These are phyloP conservation scores for Myotis planiceps DNA, from an alignment of 2,797 vertebrate genomes.

Conservation along the genomic window DNA sequence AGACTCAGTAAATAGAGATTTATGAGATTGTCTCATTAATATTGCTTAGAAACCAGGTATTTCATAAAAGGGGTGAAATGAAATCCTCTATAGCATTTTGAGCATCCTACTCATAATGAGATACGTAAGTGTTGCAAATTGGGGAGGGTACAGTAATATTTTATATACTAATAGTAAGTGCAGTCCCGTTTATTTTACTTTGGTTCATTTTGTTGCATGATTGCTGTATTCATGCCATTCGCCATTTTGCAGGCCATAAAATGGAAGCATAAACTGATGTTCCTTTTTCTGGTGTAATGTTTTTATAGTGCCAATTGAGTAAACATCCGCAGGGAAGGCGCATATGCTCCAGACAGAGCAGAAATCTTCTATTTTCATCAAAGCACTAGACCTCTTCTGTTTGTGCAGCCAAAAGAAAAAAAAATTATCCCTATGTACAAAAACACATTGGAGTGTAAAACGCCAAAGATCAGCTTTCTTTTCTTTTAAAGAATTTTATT, in stretches of 20 bases:
- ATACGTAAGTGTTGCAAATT: conserved; percentile 58
- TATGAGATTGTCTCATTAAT: conserved; percentile 64
- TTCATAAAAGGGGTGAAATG: conserved; percentile 47
- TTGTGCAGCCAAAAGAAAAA: neutral
- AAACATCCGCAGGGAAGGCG: conserved; percentile 7
- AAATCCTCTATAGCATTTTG: conserved; percentile 50
- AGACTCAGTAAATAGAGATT: conserved; percentile 68
- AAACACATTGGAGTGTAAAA: neutral
- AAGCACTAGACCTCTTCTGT: neutral
- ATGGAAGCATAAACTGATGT: conserved; percentile 55
- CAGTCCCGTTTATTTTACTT: neutral
- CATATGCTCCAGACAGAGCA: neutral
- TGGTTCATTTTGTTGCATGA: conserved; percentile 9
- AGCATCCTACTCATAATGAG: conserved; percentile 55
- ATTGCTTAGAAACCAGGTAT: conserved; percentile 61
- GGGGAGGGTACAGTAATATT: neutral
- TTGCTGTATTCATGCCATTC: neutral
- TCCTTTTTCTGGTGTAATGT: conserved; percentile 57
- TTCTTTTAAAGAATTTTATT: conserved; percentile 39
- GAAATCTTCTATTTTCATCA: conserved; percentile 55
- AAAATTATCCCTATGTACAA: neutral
- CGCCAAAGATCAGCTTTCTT: neutral
- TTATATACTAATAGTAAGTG: conserved; percentile 40
- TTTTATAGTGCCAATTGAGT: conserved; percentile 9
- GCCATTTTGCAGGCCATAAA: conserved; percentile 65